phyloP scores from a whole-genome alignment of 2,797 vertebrate species.

The Lindbergichthys nudifrons region DNA sequence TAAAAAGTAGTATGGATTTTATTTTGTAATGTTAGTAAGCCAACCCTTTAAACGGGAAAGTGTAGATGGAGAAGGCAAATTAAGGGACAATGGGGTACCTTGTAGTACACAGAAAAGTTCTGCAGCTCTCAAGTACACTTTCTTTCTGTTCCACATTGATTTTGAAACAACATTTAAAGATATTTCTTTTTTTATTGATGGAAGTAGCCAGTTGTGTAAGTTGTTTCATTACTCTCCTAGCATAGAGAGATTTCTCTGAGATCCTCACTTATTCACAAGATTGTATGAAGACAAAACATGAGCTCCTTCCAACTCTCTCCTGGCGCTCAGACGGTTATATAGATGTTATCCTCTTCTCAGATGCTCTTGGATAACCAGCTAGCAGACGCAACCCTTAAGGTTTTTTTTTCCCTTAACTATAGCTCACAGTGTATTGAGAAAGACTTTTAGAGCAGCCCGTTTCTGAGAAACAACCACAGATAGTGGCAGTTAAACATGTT shows the following conservation, averaged over 20 bases:
- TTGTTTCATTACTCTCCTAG: neutral
- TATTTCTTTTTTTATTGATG: neutral
- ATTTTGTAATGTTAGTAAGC: neutral
- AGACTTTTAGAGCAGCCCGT: conserved; percentile 32
- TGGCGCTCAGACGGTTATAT: conserved; percentile 25
- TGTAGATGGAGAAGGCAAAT: neutral
- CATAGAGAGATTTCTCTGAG: conserved; percentile 14
- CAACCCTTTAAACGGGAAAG: neutral
- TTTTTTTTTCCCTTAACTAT: conserved; percentile 28
- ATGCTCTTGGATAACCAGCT: conserved; percentile 64
- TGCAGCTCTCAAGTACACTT: too few relatives aligned
- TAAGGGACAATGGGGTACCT: neutral
- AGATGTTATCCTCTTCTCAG: conserved; percentile 60
- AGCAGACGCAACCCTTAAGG: conserved; percentile 53
- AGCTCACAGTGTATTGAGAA: conserved; percentile 7
- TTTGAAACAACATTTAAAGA: neutral
- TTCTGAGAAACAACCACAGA: conserved; percentile 64
- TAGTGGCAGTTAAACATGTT: conserved; percentile 73
- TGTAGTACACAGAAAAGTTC: neutral
- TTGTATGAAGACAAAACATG: conserved; percentile 40
- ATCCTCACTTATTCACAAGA: conserved; percentile 22
- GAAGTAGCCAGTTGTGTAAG: conserved; percentile 3
- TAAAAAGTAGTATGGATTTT: neutral
- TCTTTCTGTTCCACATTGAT: neutral
- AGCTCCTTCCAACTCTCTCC: conserved; percentile 19